Base-by-base conservation (phyloP, 2,113 vertebrate genomes). In the Hippocampus zosterae region DNA sequence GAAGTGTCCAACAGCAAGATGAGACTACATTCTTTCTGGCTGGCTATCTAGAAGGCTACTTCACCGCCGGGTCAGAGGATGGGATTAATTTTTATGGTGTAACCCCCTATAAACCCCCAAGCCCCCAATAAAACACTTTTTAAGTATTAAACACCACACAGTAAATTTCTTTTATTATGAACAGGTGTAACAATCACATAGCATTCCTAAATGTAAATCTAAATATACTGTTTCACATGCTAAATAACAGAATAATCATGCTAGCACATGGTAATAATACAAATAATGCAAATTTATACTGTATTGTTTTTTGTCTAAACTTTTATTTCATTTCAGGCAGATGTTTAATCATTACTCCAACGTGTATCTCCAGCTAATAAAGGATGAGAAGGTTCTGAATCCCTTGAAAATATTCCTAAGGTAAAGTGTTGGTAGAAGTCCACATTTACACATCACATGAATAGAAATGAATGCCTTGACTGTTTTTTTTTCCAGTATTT, bases 31-130 rank as follows among this genome's bases (percentile, higher is more conserved):
- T 93, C 90, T 95, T 93, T 80, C 85, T 92, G 64, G 94, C 95
- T 25, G 95, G 94, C 23, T 94, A 92, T 81, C 88, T 96, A 83
- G 95, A 96, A 73, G 95, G 95, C 56, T 96, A 93, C 85, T 93
- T 97, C 72, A 96, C 94, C 55, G 94, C 93, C 61, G 85, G 75
- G 94, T 95, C 91, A 94, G 95, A 89, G 56, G 59, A 52, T 19
- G 16, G 46, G 60, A 40, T 23, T n/a, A 3, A 8, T 18, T 62
- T 62, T 63, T 63, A 41, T 5, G 21, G 10, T 21, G 8, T 41
- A 41, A 5, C 40, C 40, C 23, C 0, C 29, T 0, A 33, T 4
- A 33, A 33, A 2, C 29, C 29, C 3, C 29, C 29, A 29, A 29
- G 0, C 25, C 25, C 25, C 25, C 25, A 27, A 27, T 27, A 33